Conservation (phyloP, 2,113 vertebrate species). For the Microcebus griseorufus region DNA sequence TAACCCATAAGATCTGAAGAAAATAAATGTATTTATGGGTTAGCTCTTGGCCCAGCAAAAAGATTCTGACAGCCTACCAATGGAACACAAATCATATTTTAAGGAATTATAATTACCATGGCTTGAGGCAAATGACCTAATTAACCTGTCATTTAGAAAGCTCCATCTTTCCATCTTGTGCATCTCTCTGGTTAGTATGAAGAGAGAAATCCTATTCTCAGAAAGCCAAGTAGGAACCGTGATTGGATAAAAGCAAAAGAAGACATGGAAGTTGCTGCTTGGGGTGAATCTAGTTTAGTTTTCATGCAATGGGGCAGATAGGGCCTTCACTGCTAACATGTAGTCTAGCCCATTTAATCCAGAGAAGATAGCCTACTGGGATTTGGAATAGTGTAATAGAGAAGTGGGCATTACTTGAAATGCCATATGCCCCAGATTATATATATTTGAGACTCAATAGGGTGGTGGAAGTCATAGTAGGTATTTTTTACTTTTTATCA, state of each 20-base stretch:
- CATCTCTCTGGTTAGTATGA: neutral
- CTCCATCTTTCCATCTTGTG: neutral
- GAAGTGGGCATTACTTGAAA: neutral
- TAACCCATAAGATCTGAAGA: slow-evolving; percentile 24
- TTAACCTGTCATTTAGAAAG: neutral
- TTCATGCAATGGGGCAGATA: neutral
- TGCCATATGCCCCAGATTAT: neutral
- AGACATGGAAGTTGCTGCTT: neutral
- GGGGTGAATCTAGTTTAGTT: neutral
- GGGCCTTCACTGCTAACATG: neutral
- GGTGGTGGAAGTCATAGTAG: neutral
- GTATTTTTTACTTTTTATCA: neutral
- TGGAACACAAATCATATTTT: neutral
- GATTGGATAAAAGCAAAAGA: neutral
- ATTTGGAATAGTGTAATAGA: neutral
- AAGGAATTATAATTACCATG: neutral
- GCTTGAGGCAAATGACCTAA: neutral
- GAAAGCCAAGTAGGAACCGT: neutral
- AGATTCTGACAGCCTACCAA: neutral
- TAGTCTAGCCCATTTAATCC: neutral
- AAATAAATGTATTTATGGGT: neutral
- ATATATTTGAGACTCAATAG: neutral
- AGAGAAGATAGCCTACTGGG: neutral
- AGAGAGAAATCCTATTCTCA: neutral
- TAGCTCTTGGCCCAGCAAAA: neutral